Base-by-base conservation (phyloP, 2,797 vertebrate species). In the Chelonia mydas region DNA sequence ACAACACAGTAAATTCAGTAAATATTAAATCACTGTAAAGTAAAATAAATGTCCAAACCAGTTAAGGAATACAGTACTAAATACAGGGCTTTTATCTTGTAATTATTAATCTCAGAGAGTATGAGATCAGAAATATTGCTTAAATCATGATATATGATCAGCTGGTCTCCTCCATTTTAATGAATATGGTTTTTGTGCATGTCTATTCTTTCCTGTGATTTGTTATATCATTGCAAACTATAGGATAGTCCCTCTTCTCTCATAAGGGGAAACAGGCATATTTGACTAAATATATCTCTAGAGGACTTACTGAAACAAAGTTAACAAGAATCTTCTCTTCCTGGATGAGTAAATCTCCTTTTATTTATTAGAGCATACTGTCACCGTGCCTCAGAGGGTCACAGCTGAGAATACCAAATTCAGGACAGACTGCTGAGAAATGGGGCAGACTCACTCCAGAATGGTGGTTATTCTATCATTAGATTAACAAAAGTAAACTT, bases 111-210 rank as follows among this genome's bases (percentile, higher is more conserved):
- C 50, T 59, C 81, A 82, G 37, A 81, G 68, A 68, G 13, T 57
- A 76, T 84, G 37, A 45, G 41, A 45, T 47, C 41, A 76, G 65
- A 82, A 59, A 54, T 84, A 81, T 5, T n/a, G 13, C 41, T 87
- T 86, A 78, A 37, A 83, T 31, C 31, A 87, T 49, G 49, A 11
- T 81, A 68, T 81, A 0, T 37, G 31, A 13, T 93, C 53, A 85
- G 6, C 2, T 72, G 19, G 4, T 83, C 85, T 77, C 88, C 83
- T 82, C 50, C 47, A 31, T 33, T 54, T 6, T 3, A 84, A 79
- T 1, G 11, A 81, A 83, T 89, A 77, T 0, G 85, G 3, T 13
- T 11, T 0, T 0, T 25, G 3, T 72, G 83, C 55, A 68, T 7
- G 13, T 13, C 23, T 27, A 7, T 27, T 76, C 72, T 76, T 76